A percentile compares a stretch with the other conserved stretches of the same genome.
Evolutionary conservation across 2,113 vertebrate genomes (phyloP).

Genomic region (Prunella fulvescens): DNA sequence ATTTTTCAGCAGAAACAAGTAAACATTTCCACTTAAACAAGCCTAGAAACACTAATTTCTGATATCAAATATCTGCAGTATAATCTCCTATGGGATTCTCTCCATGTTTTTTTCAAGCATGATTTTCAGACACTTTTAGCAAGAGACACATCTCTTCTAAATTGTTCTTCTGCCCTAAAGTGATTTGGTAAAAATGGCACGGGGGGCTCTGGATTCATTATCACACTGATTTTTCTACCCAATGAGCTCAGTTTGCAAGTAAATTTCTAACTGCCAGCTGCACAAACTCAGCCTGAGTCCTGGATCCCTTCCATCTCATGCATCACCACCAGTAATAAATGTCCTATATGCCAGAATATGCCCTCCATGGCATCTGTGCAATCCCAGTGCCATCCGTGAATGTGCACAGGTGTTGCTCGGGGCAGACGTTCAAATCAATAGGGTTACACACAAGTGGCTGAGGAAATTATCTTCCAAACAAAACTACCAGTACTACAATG

Average conservation of each 20-base stretch:
- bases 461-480: not conserved
- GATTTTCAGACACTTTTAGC: slow-evolving; percentile 26
- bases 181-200: slow-evolving; percentile 27
- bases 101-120: not conserved
- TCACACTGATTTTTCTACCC: slow-evolving; percentile 51
- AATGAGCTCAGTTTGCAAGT: slow-evolving; percentile 46
- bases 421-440: not conserved
- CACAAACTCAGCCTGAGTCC: slow-evolving; percentile 57
- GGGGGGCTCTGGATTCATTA: slow-evolving; percentile 28
- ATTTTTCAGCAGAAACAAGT: not conserved
- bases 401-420: slow-evolving; percentile 47
- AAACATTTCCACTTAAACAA: not conserved
- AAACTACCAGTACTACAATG: not conserved
- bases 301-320: slow-evolving; percentile 64
- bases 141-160: not conserved
- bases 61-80: not conserved
- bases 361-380: slow-evolving; percentile 38
- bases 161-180: slow-evolving; percentile 2
- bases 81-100: not conserved
- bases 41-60: not conserved
- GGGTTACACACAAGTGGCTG: not conserved
- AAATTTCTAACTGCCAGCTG: slow-evolving; percentile 67
- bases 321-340: slow-evolving; percentile 60
- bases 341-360: slow-evolving; percentile 31
- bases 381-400: slow-evolving; percentile 9